These are phyloP conservation scores for Hymenochirus boettgeri DNA, from an alignment of 2,113 vertebrate genomes.

Conservation along the genomic window DNA sequence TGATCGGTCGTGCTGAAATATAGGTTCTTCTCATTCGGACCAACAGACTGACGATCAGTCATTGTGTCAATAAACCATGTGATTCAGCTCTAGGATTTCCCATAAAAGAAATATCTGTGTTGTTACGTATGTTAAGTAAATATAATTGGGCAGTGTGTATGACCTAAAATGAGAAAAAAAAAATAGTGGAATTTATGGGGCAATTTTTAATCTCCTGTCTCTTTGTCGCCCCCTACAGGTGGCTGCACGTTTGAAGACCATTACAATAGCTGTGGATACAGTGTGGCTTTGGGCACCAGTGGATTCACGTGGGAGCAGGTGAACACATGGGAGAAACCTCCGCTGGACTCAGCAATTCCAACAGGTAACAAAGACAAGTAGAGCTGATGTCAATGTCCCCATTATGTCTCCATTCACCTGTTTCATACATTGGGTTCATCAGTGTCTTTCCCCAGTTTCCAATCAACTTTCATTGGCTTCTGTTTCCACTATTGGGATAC, in stretches of 20 bases:
- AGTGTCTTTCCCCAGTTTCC: neutral
- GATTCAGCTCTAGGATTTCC: too few relatives aligned
- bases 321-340: slow-evolving; percentile 93
- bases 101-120: too few relatives aligned
- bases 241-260: slow-evolving; percentile 92
- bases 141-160: too few relatives aligned
- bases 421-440: neutral
- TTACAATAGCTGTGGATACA: slow-evolving; percentile 90
- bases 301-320: slow-evolving; percentile 97
- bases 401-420: neutral
- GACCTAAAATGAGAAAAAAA: too few relatives aligned
- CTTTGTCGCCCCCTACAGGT: slow-evolving; percentile 62
- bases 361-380: slow-evolving; percentile 65
- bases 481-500: neutral
- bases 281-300: slow-evolving; percentile 89
- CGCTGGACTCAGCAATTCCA: slow-evolving; percentile 81
- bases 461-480: too few relatives aligned
- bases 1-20: too few relatives aligned
- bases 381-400: neutral
- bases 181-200: too few relatives aligned
- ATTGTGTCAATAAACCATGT: too few relatives aligned
- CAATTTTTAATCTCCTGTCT: slow-evolving; percentile 22
- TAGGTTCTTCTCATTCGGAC: too few relatives aligned
- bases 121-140: too few relatives aligned
- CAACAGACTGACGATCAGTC: too few relatives aligned